Conservation (phyloP, 2,797 vertebrate genomes). For the Rhinichthys osculus region DNA sequence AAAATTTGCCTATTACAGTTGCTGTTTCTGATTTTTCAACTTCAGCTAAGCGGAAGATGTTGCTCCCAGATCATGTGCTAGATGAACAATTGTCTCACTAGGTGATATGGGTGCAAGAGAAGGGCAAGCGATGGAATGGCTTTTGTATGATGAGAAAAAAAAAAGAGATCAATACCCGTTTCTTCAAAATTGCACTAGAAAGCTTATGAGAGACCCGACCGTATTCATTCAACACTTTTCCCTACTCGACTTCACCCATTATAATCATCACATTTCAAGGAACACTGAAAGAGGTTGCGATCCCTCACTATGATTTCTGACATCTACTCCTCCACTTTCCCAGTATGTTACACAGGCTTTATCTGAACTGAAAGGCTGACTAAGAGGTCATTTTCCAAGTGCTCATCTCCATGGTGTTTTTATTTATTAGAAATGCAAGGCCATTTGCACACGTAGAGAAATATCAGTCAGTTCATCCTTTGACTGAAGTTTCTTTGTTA, state of each 20-base stretch:
- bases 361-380: conserved; percentile 1
- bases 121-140: neutral
- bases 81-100: conserved; percentile 1
- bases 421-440: conserved; percentile 19
- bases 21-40: conserved; percentile 2
- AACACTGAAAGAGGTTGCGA: neutral
- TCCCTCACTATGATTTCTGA: conserved; percentile 6
- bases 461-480: neutral
- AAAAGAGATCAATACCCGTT: conserved; percentile 54
- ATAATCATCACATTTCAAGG: conserved; percentile 32
- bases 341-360: neutral
- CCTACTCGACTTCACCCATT: conserved; percentile 16
- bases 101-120: conserved; percentile 10
- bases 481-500: neutral
- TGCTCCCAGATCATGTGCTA: neutral
- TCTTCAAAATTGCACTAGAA: conserved; percentile 30
- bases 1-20: conserved; percentile 35
- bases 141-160: conserved; percentile 29
- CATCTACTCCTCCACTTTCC: neutral
- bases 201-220: neutral
- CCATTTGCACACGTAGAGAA: neutral
- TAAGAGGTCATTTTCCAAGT: conserved; percentile 25
- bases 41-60: neutral
- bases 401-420: neutral
- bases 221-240: conserved; percentile 28